Evolutionary conservation across 1,140 invertebrate genomes (phyloP), one percentile per base, ranked within the genome.

Genomic region (Euschistus heros): DNA sequence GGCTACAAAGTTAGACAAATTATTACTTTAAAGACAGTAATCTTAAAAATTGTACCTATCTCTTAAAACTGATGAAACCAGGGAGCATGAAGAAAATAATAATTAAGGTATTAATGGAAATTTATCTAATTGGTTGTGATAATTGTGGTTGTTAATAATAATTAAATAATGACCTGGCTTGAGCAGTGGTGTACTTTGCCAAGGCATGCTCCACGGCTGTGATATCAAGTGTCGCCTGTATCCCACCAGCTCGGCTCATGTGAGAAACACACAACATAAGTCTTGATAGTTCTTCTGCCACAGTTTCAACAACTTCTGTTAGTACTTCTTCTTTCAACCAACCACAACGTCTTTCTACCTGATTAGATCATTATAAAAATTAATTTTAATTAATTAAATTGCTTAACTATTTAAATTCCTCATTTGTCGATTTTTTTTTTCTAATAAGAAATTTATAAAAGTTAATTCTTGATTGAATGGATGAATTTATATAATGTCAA

Each of bases 231-330:
- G 76, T 75, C 14, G 84, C 86, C 77, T 91, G 89, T 60, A 87
- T 73, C 57, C 81, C 80, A 20, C 88, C 87, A 65, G 81, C 74
- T 18, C 76, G 74, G 72, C 81, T 85, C 74, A 89, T 89, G 63
- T 80, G 80, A 47, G 80, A 79, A 42, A 87, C 86, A 75, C 90
- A 92, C 42, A 87, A 86, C 80, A 92, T 88, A 2, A 97, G 78
- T 22, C 93, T 80, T 18, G 87, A 86, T 60, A 96, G 77, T 79
- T 97, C 94, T 78, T 97, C 92, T 64, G 89, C 87, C 67, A 96
- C 87, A 2, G 86, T 92, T 77, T 95, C 88, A 18, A 94, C 86
- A 65, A 97, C 89, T 72, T 91, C 87, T 20, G 84, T 85, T 70
- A 96, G 79, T 27, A 96, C 87, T 30, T 82, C 80, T 8, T 82